Evolutionary conservation across 2,888 invertebrate genomes (phyloP).

Genomic region (Callosobruchus maculatus): DNA sequence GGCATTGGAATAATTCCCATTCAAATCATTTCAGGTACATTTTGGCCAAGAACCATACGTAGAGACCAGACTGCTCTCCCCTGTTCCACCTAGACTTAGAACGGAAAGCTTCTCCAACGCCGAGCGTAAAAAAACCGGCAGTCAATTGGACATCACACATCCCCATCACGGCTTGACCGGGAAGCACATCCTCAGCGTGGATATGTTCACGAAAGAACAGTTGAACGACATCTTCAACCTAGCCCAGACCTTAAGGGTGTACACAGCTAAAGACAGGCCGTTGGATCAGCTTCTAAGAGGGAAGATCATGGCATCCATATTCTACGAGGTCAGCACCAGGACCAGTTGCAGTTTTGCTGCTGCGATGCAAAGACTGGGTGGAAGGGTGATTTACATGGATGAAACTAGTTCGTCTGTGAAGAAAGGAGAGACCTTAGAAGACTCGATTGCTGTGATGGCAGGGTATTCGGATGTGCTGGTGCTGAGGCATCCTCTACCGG

Average conservation of each 20-base stretch:
- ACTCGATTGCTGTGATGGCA: slow-evolving; percentile 82
- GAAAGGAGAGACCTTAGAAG: slow-evolving; percentile 95
- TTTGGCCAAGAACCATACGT: slow-evolving; percentile 51
- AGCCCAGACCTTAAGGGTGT: slow-evolving; percentile 81
- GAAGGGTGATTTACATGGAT: slow-evolving; percentile 87
- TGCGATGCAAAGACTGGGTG: slow-evolving; percentile 95
- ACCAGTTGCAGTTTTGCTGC: slow-evolving; percentile 95
- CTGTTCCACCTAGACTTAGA: slow-evolving; percentile 32
- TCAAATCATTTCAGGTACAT: slow-evolving; percentile 44
- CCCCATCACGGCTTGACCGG: slow-evolving; percentile 57
- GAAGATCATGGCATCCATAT: slow-evolving; percentile 92
- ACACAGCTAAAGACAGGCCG: slow-evolving; percentile 77
- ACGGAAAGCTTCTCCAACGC: slow-evolving; percentile 32
- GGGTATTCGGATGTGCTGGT: slow-evolving; percentile 93
- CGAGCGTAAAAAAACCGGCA: slow-evolving; percentile 10
- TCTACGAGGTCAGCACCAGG: slow-evolving; percentile 96
- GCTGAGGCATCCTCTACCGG: slow-evolving; percentile 87
- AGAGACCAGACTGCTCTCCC: slow-evolving; percentile 29
- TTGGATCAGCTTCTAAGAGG: slow-evolving; percentile 75
- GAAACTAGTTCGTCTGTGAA: slow-evolving; percentile 87
- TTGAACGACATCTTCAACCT: slow-evolving; percentile 92
- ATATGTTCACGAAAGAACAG: slow-evolving; percentile 82
- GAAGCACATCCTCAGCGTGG: slow-evolving; percentile 81
- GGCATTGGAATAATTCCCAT: too few relatives aligned
- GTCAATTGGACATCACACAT: slow-evolving; percentile 21